Evolutionary conservation across 2,888 invertebrate species (phyloP).

Genomic region (Listrodromus nycthemerus): DNA sequence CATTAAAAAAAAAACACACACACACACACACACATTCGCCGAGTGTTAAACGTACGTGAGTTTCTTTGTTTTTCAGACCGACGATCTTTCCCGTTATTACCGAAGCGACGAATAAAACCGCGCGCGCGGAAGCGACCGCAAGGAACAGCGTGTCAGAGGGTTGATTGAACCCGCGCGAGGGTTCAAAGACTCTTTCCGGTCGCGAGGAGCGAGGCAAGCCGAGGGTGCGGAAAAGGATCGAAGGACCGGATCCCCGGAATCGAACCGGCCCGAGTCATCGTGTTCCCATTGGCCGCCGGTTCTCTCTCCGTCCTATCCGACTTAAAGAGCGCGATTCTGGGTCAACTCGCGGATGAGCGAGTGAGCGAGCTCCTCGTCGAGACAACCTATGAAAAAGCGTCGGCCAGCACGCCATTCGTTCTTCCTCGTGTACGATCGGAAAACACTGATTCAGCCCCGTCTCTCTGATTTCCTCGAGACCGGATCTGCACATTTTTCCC

Average conservation of each 20-base stretch:
- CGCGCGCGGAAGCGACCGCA: conserved; percentile 9
- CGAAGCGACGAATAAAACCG: background rate
- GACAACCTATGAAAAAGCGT: conserved; percentile 53
- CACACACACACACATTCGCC: no score
- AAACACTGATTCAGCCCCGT: conserved; percentile 48
- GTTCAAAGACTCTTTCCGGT: conserved; percentile 51
- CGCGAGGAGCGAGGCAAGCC: background rate
- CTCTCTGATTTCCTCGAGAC: background rate
- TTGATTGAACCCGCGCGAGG: conserved; percentile 51
- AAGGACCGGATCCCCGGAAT: conserved; percentile 43
- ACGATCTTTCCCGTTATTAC: conserved; percentile 9
- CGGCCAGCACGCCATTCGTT: conserved; percentile 56
- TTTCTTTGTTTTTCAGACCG: conserved; percentile 6
- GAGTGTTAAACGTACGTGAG: no score
- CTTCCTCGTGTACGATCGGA: conserved; percentile 47
- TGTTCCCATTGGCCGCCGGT: background rate
- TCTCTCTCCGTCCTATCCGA: background rate
- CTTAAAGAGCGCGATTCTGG: conserved; percentile 62
- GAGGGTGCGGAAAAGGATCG: conserved; percentile 55
- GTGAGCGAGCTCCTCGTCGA: conserved; percentile 20
- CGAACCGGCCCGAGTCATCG: conserved; percentile 42
- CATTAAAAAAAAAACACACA: no score
- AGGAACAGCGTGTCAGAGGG: conserved; percentile 5
- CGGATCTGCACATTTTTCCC: conserved; percentile 38
- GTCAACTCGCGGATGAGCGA: conserved; percentile 50